Base-by-base conservation (phyloP, 1,140 invertebrate species). In the Ostrea denselamellosa region DNA sequence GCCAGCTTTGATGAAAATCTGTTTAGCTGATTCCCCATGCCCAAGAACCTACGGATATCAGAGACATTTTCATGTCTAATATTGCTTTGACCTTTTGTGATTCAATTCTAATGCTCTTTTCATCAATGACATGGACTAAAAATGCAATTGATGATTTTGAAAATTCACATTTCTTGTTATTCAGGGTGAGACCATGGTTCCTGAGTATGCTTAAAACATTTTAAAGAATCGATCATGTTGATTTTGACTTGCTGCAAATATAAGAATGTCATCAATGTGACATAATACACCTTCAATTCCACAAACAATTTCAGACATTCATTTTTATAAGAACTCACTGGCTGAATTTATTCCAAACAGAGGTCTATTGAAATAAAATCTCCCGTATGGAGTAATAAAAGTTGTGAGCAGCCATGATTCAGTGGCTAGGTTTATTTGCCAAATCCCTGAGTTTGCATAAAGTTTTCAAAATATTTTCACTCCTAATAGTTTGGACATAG, bases 11-110 rank as follows among this genome's bases (percentile, higher is more conserved):
- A 62, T 10, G 65, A 71, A 86, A 93, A 93, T 87, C 91, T 94
- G 1, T 77, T 56, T 34, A 95, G 85, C 88, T 95, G 95, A 22
- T 91, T 95, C 0, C 94, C 89, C 85, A 95, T 91, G 44, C 92
- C 94, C 34, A 95, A 83, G 82, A 90, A 90, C 2, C 86, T 17
- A 12, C 68, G 82, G 9, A 91, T 25, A 51, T 89, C 90, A 19
- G 85, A 52, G 3, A 89, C 62, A 53, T 88, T 83, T 17, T 52
- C 51, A 90, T 87, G 1, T 89, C 83, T 12, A 25, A 19, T 8
- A 90, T 88, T 3, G 89, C 90, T 71, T 85, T 84, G 56, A 87
- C 87, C 71, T 90, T 90, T 8, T 84, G 65, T 19, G 88, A 85
- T 71, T 89, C 87, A 9, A 86, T 22, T 65, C 85, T 87, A 10